Percentiles rank a stretch among this genome's conserved stretches.
Evolutionary conservation across 2,797 vertebrate genomes (phyloP).

Genomic region (Muscicapa comitata): DNA sequence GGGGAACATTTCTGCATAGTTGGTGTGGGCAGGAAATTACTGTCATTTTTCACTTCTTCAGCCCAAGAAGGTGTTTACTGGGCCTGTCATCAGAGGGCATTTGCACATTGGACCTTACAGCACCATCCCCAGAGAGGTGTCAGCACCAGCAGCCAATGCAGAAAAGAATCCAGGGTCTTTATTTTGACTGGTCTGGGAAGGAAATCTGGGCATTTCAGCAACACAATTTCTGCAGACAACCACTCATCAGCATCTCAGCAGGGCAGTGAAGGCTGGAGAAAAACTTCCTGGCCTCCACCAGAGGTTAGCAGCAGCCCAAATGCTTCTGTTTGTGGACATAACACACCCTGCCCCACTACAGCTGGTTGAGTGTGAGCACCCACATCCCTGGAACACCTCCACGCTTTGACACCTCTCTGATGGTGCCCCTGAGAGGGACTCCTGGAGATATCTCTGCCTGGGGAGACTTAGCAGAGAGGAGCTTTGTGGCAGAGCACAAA

Average conservation of each 20-base stretch:
- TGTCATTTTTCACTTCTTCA: slow-evolving; percentile 14
- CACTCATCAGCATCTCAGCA: neutral
- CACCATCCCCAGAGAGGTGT: neutral
- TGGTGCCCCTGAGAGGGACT: neutral
- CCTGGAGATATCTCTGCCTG: neutral
- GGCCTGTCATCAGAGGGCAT: neutral
- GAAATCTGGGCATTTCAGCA: neutral
- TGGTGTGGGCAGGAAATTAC: slow-evolving; percentile 6
- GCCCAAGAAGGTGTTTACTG: neutral
- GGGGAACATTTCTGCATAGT: neutral
- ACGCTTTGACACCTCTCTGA: neutral
- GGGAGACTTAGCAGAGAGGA: neutral
- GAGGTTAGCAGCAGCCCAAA: neutral
- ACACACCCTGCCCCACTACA: accelerated
- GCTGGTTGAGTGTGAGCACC: neutral
- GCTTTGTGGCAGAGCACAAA: neutral
- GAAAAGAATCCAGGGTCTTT: neutral
- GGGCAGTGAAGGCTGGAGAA: neutral
- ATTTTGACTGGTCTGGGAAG: neutral
- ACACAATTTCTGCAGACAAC: accelerated
- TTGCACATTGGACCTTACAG: neutral
- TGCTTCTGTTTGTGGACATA: neutral
- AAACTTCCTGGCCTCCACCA: neutral
- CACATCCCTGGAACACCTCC: neutral
- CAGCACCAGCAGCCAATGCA: neutral